Evolutionary conservation across 2,888 invertebrate genomes (phyloP).

Genomic region (Helicoverpa assulta): DNA sequence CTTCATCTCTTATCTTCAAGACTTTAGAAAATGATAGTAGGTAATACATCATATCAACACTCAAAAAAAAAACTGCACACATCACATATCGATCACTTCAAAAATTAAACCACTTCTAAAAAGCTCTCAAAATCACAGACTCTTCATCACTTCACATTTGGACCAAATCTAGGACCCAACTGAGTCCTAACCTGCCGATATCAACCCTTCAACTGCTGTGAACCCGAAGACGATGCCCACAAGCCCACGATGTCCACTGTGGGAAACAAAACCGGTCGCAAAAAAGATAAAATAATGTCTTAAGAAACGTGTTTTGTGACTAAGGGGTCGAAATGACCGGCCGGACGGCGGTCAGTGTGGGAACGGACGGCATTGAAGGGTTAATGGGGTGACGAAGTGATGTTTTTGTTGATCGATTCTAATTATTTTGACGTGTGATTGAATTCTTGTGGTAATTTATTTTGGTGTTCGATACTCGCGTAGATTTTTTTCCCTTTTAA

Average conservation of each 20-base stretch:
- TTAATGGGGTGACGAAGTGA: constrained; percentile 43
- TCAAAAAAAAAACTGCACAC: constrained; percentile 9
- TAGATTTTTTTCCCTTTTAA: too few species aligned
- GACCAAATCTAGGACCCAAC: constrained; percentile 11
- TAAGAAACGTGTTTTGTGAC: constrained; percentile 64
- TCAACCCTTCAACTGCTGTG: constrained; percentile 60
- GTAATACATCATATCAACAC: not conserved
- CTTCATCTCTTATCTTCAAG: not conserved
- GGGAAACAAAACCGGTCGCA: constrained; percentile 69
- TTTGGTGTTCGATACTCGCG: too few species aligned
- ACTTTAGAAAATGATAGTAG: fast-evolving
- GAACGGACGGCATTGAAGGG: constrained; percentile 62
- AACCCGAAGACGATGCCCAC: constrained; percentile 64
- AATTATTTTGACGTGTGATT: constrained; percentile 27
- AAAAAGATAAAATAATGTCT: constrained; percentile 63
- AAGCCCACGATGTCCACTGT: constrained; percentile 64
- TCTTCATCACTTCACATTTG: not conserved
- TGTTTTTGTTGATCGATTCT: constrained; percentile 42
- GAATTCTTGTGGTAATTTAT: constrained; percentile 1
- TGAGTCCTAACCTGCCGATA: constrained; percentile 13
- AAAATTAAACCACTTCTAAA: not conserved
- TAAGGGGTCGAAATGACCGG: constrained; percentile 67
- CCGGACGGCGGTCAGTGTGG: constrained; percentile 77
- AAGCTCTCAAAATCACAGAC: constrained; percentile 1
- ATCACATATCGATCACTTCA: not conserved